These are phyloP conservation scores for Embidobia sp. DNA, from an alignment of 2,888 invertebrate genomes.

Conservation along the genomic window DNA sequence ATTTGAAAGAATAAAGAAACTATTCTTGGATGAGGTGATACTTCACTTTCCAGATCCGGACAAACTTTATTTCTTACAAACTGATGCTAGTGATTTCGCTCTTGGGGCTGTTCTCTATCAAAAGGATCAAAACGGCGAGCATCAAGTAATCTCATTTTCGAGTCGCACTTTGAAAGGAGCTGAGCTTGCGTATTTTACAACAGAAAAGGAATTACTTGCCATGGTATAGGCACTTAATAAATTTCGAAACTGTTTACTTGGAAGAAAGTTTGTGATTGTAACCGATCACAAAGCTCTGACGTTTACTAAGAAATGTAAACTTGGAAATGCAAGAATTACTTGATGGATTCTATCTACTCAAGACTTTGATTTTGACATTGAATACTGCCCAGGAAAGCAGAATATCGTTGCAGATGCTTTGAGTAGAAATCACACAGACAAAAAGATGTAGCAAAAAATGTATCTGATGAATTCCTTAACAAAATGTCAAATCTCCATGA, in stretches of 20 bases:
- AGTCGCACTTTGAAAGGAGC: slow-evolving; percentile 64
- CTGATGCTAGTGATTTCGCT: slow-evolving; percentile 50
- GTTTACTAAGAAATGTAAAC: slow-evolving; percentile 65
- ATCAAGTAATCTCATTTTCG: slow-evolving; percentile 62
- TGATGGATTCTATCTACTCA: slow-evolving; percentile 5
- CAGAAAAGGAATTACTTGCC: slow-evolving; percentile 69
- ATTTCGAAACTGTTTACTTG: slow-evolving; percentile 69
- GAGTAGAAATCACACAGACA: slow-evolving; percentile 33
- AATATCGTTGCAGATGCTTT: slow-evolving; percentile 68
- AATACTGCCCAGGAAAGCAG: slow-evolving; percentile 55
- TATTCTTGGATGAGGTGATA: slow-evolving; percentile 1
- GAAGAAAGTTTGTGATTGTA: slow-evolving; percentile 57
- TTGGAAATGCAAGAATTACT: slow-evolving; percentile 55
- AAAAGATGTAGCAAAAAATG: background rate
- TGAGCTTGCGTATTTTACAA: slow-evolving; percentile 64
- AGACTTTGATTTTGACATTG: background rate
- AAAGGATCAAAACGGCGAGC: background rate
- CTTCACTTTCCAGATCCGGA: slow-evolving; percentile 12
- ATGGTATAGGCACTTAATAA: slow-evolving; percentile 67
- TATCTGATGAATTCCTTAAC: background rate
- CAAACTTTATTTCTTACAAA: slow-evolving; percentile 13
- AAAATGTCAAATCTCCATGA: background rate
- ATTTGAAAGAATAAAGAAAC: background rate
- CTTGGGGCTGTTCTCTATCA: slow-evolving; percentile 45
- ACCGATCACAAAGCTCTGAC: slow-evolving; percentile 70